Evolutionary conservation across 2,113 vertebrate species (phyloP).

Genomic region (Marmota monax): DNA sequence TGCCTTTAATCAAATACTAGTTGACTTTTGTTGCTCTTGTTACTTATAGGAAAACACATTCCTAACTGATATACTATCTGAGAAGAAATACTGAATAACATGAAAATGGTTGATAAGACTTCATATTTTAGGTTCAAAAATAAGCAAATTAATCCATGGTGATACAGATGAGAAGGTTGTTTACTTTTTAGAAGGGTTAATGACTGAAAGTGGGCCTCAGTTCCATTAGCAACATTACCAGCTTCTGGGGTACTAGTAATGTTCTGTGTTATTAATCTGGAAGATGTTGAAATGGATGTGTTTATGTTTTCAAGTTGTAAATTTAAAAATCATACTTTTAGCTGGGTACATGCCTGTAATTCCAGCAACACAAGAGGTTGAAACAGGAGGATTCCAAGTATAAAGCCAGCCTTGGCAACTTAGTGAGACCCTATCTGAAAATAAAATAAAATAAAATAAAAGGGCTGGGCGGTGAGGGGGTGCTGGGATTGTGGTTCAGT

Average conservation of each 20-base stretch:
- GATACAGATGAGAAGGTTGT: background rate
- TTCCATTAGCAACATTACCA: background rate
- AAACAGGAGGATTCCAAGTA: too few relatives aligned
- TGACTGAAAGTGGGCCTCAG: background rate
- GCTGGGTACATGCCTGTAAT: background rate
- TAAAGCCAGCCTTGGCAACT: too few relatives aligned
- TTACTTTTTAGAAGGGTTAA: background rate
- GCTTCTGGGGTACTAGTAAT: background rate
- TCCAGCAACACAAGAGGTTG: too few relatives aligned
- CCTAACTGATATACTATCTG: background rate
- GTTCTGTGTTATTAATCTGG: background rate
- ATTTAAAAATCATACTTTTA: background rate
- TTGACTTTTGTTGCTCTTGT: background rate
- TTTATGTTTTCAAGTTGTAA: background rate
- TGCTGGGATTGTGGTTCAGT: too few relatives aligned
- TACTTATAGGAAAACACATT: background rate
- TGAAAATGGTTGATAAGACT: constrained; percentile 3
- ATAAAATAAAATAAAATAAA: too few relatives aligned
- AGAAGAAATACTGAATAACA: background rate
- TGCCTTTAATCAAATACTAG: background rate
- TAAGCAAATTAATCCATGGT: constrained; percentile 8
- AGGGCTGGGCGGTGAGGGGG: too few relatives aligned
- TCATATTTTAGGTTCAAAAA: constrained; percentile 52
- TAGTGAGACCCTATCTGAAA: too few relatives aligned
- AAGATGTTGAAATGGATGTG: background rate